phyloP scores from a whole-genome alignment of 2,888 invertebrate species.

The Drosophila vallismaia region DNA sequence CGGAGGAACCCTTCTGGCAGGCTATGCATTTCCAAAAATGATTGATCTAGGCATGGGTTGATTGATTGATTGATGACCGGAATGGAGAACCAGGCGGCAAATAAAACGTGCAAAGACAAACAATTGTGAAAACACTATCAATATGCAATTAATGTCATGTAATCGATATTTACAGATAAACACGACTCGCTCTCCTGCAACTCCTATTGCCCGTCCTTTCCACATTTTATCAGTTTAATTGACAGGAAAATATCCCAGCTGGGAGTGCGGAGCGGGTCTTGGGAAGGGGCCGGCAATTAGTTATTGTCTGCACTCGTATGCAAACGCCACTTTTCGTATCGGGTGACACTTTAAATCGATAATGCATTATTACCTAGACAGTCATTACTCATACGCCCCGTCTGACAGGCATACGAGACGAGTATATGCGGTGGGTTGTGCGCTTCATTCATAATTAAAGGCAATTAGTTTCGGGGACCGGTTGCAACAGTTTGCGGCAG shows the following conservation, averaged over 20 bases:
- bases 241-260: constrained; percentile 45
- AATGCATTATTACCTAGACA: constrained; percentile 52
- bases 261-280: neutral
- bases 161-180: constrained; percentile 54
- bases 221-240: constrained; percentile 49
- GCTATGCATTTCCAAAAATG: constrained; percentile 6
- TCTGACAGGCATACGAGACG: constrained; percentile 34
- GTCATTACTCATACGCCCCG: constrained; percentile 54
- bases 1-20: neutral
- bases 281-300: constrained; percentile 61
- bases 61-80: constrained; percentile 51
- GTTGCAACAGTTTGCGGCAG: constrained; percentile 58
- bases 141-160: constrained; percentile 60
- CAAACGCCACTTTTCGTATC: constrained; percentile 48
- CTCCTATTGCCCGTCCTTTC: constrained; percentile 3
- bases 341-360: constrained; percentile 58
- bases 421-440: neutral
- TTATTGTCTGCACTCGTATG: constrained; percentile 47
- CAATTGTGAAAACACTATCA: constrained; percentile 65
- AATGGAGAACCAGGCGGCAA: too few species aligned
- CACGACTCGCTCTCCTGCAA: constrained; percentile 5
- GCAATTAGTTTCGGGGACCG: constrained; percentile 52
- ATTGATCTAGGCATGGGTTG: constrained; percentile 34
- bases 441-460: constrained; percentile 55
- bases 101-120: constrained; percentile 20